A percentile compares a stretch with the other conserved stretches of the same genome.
phyloP scores from a whole-genome alignment of 2,888 invertebrate genomes.

The Serrognathus titanus region DNA sequence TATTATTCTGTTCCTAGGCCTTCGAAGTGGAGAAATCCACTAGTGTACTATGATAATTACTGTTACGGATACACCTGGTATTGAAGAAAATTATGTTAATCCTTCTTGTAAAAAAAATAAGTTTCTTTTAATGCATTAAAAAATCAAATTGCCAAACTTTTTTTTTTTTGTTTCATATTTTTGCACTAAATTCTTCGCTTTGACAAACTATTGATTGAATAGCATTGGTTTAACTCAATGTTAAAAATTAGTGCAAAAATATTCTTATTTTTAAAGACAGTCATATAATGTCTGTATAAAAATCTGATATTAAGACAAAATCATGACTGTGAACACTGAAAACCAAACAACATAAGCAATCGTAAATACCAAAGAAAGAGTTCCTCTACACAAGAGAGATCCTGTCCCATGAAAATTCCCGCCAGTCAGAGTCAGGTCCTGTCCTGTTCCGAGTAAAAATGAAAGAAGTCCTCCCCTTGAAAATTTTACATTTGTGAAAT shows the following conservation, averaged over 20 bases:
- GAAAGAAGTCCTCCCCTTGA: background rate
- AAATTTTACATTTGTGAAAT: background rate
- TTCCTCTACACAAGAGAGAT: background rate
- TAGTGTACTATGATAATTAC: background rate
- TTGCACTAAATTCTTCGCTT: too few species aligned
- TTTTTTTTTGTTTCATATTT: too few species aligned
- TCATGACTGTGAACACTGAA: conserved; percentile 4
- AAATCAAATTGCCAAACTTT: too few species aligned
- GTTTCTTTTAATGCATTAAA: too few species aligned
- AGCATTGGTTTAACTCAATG: too few species aligned
- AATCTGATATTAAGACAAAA: too few species aligned
- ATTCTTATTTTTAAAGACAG: too few species aligned
- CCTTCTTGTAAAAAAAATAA: background rate
- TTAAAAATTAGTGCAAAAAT: too few species aligned
- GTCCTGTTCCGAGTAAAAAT: background rate
- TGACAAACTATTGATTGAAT: too few species aligned
- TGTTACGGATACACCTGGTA: conserved; percentile 1
- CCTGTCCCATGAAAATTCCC: conserved; percentile 1
- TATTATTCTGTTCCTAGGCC: conserved; percentile 6
- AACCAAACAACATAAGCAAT: conserved; percentile 9
- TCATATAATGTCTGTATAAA: too few species aligned
- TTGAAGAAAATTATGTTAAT: conserved; percentile 9
- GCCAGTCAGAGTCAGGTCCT: background rate
- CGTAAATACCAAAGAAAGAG: conserved; percentile 7
- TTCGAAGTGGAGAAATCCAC: conserved; percentile 4